Evolutionary conservation across 2,797 vertebrate species (phyloP), one percentile per base, ranked within the genome.

Genomic region (Tauraco hartlaubi): DNA sequence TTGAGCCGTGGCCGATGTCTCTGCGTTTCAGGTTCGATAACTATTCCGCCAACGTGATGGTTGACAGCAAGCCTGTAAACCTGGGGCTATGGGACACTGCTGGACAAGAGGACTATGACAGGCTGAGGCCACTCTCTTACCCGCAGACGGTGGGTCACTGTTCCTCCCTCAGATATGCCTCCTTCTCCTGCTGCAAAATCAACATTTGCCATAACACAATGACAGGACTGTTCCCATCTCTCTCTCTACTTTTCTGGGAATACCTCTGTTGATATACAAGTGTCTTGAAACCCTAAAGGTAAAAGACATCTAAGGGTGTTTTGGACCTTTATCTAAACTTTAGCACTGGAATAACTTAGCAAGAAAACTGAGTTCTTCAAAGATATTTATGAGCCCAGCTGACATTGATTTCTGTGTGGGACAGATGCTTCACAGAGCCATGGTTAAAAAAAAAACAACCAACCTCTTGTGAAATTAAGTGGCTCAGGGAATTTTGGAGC

Each of bases 1-100:
- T 58, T 88, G 69, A 97, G 18, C 69, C 56, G 28, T 52, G 11
- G 54, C 39, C 35, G 89, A 2, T 58, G 25, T 75, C 44, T 93
- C 67, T 92, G 82, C n/a, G 11, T 97, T 92, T 22, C 97, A 99
- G 99, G 71, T 99, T 99, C 21, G 99, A 99, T 98, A 99, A 99
- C 97, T 99, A 99, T 92, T 99, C 99, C 1, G 99, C 99, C 88
- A 99, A 99, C 0, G 99, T 99, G 96, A 99, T 99, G 99, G 99
- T 99, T 94, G 99, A 99, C 98, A 99, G 99, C 97, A 99, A 99
- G 86, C 99, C 99, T 5, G 99, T 99, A 87, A 99, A 99, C 92
- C 97, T 99, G 98, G 99, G 99, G 16, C 98, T 99, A 14, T 99
- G 99, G 99, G 99, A 99, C 97, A 99, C 99, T 12, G 99, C 99